Percentiles rank a stretch among this genome's conserved stretches.
Evolutionary conservation across 2,113 vertebrate species (phyloP).

Genomic region (Phalacrocorax pelagicus): DNA sequence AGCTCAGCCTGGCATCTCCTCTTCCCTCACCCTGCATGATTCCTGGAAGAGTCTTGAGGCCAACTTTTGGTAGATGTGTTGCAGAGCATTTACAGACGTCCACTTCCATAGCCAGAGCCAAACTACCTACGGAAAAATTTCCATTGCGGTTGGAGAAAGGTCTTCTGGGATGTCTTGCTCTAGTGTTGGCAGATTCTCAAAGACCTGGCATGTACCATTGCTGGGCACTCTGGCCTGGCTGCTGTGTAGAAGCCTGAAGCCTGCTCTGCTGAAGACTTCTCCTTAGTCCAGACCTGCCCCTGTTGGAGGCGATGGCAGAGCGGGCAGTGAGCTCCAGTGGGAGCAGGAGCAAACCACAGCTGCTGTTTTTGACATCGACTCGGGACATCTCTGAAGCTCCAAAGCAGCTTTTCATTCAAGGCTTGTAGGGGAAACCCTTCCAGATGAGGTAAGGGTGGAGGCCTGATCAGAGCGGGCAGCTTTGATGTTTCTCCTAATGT

Average conservation of each 20-base stretch:
- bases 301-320: accelerated
- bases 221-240: neutral
- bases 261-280: neutral
- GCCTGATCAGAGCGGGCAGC: neutral
- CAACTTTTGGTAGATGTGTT: neutral
- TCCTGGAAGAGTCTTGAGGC: slow-evolving; percentile 15
- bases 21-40: neutral
- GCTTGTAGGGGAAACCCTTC: neutral
- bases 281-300: neutral
- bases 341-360: neutral
- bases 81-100: neutral
- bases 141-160: neutral
- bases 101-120: neutral
- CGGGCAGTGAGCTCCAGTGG: neutral
- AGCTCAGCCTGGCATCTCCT: neutral
- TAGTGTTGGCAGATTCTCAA: neutral
- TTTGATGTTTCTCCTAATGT: neutral
- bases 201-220: accelerated
- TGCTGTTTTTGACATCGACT: accelerated
- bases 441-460: neutral
- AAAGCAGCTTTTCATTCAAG: neutral
- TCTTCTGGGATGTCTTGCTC: neutral
- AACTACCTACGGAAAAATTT: neutral
- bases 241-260: neutral
- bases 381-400: neutral